These are phyloP conservation scores for Hemistola chrysoprasaria DNA, from an alignment of 2,888 invertebrate genomes.

Conservation along the genomic window DNA sequence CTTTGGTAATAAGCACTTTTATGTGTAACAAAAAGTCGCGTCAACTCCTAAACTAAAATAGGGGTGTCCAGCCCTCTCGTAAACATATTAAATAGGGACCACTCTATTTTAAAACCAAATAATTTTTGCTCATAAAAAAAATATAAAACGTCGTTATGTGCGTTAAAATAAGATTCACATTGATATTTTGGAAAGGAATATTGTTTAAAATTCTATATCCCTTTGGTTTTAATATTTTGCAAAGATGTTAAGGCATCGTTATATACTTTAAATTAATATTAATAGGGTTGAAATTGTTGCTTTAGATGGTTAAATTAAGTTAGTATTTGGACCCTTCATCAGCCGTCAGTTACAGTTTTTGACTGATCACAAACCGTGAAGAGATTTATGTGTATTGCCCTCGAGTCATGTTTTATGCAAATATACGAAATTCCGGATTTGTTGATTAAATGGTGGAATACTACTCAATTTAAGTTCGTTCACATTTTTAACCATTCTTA, in stretches of 20 bases:
- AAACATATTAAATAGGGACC: conserved; percentile 15
- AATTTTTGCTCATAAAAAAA: background rate
- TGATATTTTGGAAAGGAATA: background rate
- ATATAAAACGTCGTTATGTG: background rate
- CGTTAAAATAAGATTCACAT: background rate
- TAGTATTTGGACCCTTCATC: background rate
- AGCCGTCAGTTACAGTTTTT: conserved; percentile 4
- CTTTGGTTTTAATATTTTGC: conserved; percentile 11
- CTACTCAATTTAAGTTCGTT: too few species aligned
- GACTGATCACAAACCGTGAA: conserved; percentile 5
- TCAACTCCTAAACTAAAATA: conserved; percentile 32
- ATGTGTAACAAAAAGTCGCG: conserved; percentile 34
- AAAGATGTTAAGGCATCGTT: too few species aligned
- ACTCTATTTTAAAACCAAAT: conserved; percentile 16
- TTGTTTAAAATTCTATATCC: background rate
- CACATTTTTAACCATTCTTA: too few species aligned
- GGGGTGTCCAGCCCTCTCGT: conserved; percentile 28
- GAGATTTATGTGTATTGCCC: too few species aligned
- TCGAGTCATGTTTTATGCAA: too few species aligned
- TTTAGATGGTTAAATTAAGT: too few species aligned
- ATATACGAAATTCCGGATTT: too few species aligned
- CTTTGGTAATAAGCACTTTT: too few species aligned
- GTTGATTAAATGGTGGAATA: too few species aligned
- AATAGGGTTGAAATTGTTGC: too few species aligned
- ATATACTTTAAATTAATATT: too few species aligned